Conservation (phyloP, 2,888 invertebrate species). For the Amblyjoppa proteus region DNA sequence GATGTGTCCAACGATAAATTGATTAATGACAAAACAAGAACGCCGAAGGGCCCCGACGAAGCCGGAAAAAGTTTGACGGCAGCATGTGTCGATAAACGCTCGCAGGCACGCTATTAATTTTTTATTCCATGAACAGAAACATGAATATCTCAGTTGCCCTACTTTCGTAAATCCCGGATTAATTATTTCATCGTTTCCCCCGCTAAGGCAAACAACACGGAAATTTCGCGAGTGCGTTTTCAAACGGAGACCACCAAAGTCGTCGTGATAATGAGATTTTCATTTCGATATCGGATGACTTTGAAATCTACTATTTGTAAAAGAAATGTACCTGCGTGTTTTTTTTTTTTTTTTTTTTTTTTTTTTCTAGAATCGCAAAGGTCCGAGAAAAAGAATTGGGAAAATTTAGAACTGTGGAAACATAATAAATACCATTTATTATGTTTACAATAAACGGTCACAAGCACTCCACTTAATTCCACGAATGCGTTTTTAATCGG, state of each 20-base stretch:
- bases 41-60: conserved; percentile 8
- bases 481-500: too few relatives aligned
- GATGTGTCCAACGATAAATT: conserved; percentile 36
- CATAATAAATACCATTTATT: background rate
- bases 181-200: background rate
- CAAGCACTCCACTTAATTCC: too few relatives aligned
- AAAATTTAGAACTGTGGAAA: background rate
- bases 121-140: background rate
- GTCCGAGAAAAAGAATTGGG: background rate
- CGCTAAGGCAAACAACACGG: too few relatives aligned
- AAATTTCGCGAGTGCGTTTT: background rate
- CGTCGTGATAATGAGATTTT: background rate
- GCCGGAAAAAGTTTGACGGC: background rate
- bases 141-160: background rate
- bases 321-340: background rate
- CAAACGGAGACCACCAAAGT: background rate
- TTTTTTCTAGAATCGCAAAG: too few relatives aligned
- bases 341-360: too few relatives aligned
- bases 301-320: background rate
- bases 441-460: background rate
- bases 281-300: background rate
- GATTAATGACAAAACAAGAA: conserved; percentile 51
- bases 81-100: background rate
- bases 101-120: background rate
- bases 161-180: background rate